Percentiles rank a stretch among this genome's conserved stretches.
Evolutionary conservation across 2,888 invertebrate species (phyloP).

Genomic region (Tiphia femorata): DNA sequence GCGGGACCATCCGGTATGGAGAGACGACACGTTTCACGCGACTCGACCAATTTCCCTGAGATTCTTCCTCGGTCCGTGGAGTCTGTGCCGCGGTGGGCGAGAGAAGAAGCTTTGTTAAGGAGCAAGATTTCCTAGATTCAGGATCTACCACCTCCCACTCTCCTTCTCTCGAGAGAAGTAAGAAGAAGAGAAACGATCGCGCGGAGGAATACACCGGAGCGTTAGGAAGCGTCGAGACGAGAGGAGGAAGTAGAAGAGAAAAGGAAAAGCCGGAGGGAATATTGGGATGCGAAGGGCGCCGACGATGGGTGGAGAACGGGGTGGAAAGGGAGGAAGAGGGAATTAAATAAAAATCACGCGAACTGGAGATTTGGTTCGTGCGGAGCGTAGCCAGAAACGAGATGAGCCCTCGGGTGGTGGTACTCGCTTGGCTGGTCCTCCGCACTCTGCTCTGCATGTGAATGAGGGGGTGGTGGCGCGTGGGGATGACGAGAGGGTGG

Average conservation of each 20-base stretch:
- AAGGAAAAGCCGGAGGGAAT: neutral
- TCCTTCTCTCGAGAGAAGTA: neutral
- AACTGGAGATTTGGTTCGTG: slow-evolving; percentile 39
- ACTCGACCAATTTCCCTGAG: no score
- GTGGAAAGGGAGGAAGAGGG: slow-evolving; percentile 7
- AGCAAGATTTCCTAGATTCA: no score
- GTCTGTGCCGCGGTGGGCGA: no score
- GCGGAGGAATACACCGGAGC: neutral
- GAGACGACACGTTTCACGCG: no score
- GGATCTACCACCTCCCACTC: no score
- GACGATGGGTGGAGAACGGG: neutral
- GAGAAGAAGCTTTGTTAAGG: no score
- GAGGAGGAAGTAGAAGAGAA: no score
- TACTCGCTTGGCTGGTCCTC: slow-evolving; percentile 38
- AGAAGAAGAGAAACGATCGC: neutral
- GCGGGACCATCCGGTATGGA: no score
- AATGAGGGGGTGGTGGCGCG: slow-evolving; percentile 44
- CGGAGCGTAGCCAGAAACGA: slow-evolving; percentile 33
- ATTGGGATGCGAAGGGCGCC: neutral
- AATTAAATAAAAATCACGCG: slow-evolving; percentile 54
- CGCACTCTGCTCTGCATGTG: slow-evolving; percentile 51
- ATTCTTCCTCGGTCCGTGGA: no score
- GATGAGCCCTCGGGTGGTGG: slow-evolving; percentile 36
- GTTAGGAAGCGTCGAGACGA: no score
- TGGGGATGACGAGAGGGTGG: no score